Evolutionary conservation across 2,113 vertebrate species (phyloP), one percentile per base, ranked within the genome.

Genomic region (Gymnogyps californianus): DNA sequence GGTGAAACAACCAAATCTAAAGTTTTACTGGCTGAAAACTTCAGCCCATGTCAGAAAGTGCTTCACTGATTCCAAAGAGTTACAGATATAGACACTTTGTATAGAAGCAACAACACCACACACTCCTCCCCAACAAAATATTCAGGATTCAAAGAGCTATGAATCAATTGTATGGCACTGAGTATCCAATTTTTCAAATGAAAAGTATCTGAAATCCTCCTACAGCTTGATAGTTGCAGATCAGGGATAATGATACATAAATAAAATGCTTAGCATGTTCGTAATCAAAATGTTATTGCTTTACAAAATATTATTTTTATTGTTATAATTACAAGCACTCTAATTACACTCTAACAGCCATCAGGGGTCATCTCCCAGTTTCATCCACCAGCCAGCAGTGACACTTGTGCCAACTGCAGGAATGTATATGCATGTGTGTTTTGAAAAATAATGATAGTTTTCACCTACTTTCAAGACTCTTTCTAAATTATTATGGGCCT

Each of bases 271-370:
- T 96, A 77, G 4, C 28, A 26, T 78, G 76, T 75, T 92, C 76
- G 78, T 95, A 94, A 95, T 91, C 76, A 91, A 89, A 94, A 94
- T 71, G 72, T 89, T 96, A 84, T 51, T 78, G 69, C 77, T 87
- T 89, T 83, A 95, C 55, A 83, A 75, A 92, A 78, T 0, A 6
- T 55, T 89, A 71, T 78, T 94, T 96, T 94, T 87, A 64, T 81
- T 89, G 72, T 94, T 87, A 46, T 91, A 87, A 95, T 96, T 94
- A 89, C 76, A 78, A 78, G 51, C 2, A 0, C 24, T 91, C 55
- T 89, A 96, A 91, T 94, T 95, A 79, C n/a, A 34, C 38, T 87
- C 4, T 67, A 93, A 89, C 51, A 95, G 24, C 55, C 32, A 78
- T 82, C 87, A 84, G 55, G 88, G 91, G 89, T 94, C 87, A 91